phyloP scores from a whole-genome alignment of 1,140 invertebrate species.

The Bathynomus jamesi region DNA sequence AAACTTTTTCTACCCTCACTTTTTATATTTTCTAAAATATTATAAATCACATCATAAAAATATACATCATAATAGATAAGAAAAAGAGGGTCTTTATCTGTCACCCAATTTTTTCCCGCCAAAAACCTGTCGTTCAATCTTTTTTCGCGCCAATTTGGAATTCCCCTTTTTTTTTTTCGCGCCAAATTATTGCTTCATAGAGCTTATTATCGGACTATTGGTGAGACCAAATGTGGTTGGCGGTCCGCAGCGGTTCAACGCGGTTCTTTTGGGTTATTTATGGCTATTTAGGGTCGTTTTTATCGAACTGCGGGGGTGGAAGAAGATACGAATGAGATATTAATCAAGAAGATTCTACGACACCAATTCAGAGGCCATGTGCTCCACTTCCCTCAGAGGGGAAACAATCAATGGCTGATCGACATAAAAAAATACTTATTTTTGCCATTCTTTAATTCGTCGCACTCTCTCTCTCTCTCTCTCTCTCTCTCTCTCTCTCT shows the following conservation, averaged over 20 bases:
- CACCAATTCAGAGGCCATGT: background rate
- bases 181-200: background rate
- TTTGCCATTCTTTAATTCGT: background rate
- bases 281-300: background rate
- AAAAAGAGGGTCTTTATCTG: too few species aligned
- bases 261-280: background rate
- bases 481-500: conserved; percentile 11
- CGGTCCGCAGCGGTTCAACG: background rate
- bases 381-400: background rate
- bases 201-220: background rate
- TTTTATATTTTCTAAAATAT: background rate
- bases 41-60: too few species aligned
- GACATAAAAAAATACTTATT: background rate
- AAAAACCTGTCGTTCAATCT: background rate
- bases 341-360: background rate
- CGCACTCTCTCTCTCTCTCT: conserved; percentile 1
- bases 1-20: background rate
- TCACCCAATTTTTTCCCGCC: background rate
- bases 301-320: background rate
- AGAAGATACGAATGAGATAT: background rate
- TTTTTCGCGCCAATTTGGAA: background rate
- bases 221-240: background rate
- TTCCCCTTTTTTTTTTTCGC: background rate
- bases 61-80: too few species aligned
- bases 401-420: background rate